These are phyloP conservation scores for Orientallactaga sibirica DNA, from an alignment of 2,797 vertebrate genomes.

Conservation along the genomic window DNA sequence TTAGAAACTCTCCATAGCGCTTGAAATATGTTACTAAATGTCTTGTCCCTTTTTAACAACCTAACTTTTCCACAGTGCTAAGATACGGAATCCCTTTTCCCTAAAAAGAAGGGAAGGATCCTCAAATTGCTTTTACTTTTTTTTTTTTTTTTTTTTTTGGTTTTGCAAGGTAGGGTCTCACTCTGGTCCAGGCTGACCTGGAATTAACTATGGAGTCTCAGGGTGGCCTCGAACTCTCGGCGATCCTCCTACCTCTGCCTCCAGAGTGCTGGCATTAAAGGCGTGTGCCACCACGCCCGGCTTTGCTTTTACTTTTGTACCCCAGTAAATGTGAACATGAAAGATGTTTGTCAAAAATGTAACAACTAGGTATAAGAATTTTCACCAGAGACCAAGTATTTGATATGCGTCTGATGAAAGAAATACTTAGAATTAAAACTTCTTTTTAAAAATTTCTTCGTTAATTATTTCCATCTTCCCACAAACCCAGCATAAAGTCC, in stretches of 20 bases:
- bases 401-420: not conserved
- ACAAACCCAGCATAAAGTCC: not conserved
- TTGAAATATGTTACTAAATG: slow-evolving; percentile 50
- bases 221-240: no score
- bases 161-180: no score
- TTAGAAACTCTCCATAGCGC: slow-evolving; percentile 45
- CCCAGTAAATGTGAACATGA: not conserved
- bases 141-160: no score
- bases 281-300: no score
- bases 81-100: slow-evolving; percentile 70
- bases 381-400: slow-evolving; percentile 21
- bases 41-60: slow-evolving; percentile 72
- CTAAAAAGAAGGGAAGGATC: slow-evolving; percentile 68
- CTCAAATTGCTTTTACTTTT: slow-evolving; percentile 74
- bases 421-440: slow-evolving; percentile 58
- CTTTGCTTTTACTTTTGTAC: slow-evolving; percentile 72
- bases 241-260: no score
- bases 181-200: no score
- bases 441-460: slow-evolving; percentile 65
- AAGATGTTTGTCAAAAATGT: slow-evolving; percentile 45
- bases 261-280: no score
- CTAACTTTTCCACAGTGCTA: slow-evolving; percentile 75
- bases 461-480: not conserved
- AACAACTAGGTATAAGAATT: slow-evolving; percentile 13
- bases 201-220: no score